Base-by-base conservation (phyloP, 2,797 vertebrate genomes). In the Pipistrellus nathusii region DNA sequence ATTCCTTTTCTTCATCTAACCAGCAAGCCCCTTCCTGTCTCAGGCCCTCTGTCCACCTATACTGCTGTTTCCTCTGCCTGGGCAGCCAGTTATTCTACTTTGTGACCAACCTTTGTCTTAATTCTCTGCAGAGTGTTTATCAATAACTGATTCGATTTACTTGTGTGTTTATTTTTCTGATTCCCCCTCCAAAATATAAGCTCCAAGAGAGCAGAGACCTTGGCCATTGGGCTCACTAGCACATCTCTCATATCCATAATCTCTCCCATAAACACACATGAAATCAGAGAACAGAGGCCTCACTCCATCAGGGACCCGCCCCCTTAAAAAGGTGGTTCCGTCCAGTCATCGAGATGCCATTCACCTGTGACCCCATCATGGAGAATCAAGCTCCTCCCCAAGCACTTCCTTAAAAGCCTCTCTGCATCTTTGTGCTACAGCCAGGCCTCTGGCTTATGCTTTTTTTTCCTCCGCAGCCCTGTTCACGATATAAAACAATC, bases 91-190 rank as follows among this genome's bases (percentile, higher is more conserved):
- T 41, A 62, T n/a, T 85, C 41, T 46, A 6, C 72, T 41, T 17
- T 1, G 3, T 14, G 15, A 30, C 35, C 57, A 72, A 69, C 30
- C 57, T 51, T 55, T 59, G 59, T 32, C 88, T 85, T 91, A 41
- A 46, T 69, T 82, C 71, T 95, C 90, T 76, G 21, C 38, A 76
- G 14, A 73, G 21, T 38, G 13, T 25, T 82, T 62, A 85, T 27
- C 57, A 51, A 48, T 48, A 41, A 23, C 53, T 78, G 41, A 32
- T 44, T 84, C 71, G 62, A 80, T 44, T 89, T 80, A 32, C 27
- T 38, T 44, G 10, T 64, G 44, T 51, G 15, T 38, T 95, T 88
- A 1, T 71, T 90, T 95, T 93, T 57, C 73, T 78, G 21, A 46
- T 35, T 5, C 15, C 12, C n/a, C 20, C 18, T 62, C 62, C 64